phyloP scores from a whole-genome alignment of 2,888 invertebrate genomes.

The Polietes domitor region DNA sequence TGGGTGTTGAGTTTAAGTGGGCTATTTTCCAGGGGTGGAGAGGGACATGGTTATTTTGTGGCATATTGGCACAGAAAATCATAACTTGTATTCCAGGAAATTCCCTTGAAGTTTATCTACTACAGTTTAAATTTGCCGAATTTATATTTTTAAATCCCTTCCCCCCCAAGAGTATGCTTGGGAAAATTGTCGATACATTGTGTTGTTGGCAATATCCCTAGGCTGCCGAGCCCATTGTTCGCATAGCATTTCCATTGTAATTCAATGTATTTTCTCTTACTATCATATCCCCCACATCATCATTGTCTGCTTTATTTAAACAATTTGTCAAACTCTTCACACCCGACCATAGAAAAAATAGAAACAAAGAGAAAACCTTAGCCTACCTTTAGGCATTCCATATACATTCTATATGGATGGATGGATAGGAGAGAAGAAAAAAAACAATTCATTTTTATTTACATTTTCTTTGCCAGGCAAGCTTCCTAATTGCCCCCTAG shows the following conservation, averaged over 20 bases:
- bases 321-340: neutral
- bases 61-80: no score
- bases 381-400: constrained; percentile 10
- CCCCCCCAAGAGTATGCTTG: neutral
- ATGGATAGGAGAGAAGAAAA: neutral
- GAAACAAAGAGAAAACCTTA: neutral
- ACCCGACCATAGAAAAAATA: neutral
- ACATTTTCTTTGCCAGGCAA: neutral
- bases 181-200: neutral
- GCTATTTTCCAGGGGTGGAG: neutral
- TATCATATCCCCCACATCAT: neutral
- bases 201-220: neutral
- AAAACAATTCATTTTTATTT: neutral
- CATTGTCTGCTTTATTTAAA: neutral
- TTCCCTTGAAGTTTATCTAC: neutral
- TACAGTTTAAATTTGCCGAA: neutral
- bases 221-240: neutral
- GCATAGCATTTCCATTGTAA: neutral
- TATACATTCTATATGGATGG: no score
- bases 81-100: no score
- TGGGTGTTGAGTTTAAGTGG: neutral
- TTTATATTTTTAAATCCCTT: neutral
- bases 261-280: constrained; percentile 6
- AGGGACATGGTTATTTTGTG: no score
- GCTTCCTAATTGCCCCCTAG: neutral